phyloP scores from a whole-genome alignment of 2,888 invertebrate species.

The Stegana nigrithorax region DNA sequence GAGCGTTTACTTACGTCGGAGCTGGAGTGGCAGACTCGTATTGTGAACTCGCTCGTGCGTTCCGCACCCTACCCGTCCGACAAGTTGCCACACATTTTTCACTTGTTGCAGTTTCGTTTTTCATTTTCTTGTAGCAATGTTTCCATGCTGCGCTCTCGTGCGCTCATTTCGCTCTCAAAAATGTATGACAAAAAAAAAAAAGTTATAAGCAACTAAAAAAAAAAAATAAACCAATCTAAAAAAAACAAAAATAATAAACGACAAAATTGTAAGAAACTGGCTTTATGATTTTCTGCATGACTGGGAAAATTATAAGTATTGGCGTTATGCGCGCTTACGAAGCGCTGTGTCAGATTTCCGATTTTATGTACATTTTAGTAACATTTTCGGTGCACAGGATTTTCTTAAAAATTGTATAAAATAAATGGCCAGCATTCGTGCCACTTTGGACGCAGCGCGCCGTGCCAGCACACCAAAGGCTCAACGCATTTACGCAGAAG shows the following conservation, averaged over 20 bases:
- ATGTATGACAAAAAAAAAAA: neutral
- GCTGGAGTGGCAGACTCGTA: neutral
- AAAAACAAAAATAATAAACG: neutral
- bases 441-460: too few species aligned
- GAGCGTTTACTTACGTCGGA: too few species aligned
- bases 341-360: too few species aligned
- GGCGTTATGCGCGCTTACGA: slow-evolving; percentile 10
- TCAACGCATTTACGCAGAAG: neutral
- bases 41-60: neutral
- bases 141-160: slow-evolving; percentile 7
- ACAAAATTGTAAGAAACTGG: slow-evolving; percentile 4
- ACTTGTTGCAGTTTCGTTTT: slow-evolving; percentile 65
- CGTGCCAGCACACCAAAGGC: too few species aligned
- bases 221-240: too few species aligned
- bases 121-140: slow-evolving; percentile 53
- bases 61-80: neutral
- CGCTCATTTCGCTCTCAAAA: slow-evolving; percentile 18
- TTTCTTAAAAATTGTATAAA: too few species aligned
- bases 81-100: slow-evolving; percentile 57
- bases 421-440: too few species aligned
- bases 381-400: too few species aligned
- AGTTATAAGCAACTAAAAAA: neutral
- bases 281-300: slow-evolving; percentile 19
- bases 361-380: too few species aligned
- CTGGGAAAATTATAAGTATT: slow-evolving; percentile 19